These are phyloP conservation scores for Stomatorhinus ivindoensis DNA, from an alignment of 2,113 vertebrate genomes.

Conservation along the genomic window DNA sequence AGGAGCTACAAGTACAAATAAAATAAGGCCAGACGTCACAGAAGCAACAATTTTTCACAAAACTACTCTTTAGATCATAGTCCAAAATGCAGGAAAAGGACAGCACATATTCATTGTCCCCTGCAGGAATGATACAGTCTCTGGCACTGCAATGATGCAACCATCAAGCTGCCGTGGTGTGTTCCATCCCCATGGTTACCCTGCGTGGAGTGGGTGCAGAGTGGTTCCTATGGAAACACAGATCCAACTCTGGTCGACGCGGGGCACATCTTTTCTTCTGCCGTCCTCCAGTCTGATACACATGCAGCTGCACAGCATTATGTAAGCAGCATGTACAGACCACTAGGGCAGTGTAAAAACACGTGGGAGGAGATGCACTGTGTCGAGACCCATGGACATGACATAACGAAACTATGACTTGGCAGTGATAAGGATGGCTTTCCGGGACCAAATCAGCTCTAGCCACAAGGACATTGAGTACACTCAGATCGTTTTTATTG, in stretches of 20 bases:
- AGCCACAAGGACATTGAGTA: background rate
- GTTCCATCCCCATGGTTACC: constrained; percentile 49
- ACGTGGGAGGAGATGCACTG: background rate
- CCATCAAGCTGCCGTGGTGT: constrained; percentile 31
- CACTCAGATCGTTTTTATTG: background rate
- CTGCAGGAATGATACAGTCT: constrained; percentile 15
- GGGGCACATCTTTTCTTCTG: constrained; percentile 29
- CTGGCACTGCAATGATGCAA: constrained; percentile 39
- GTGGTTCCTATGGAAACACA: constrained; percentile 47
- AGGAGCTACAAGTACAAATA: background rate
- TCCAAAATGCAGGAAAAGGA: background rate
- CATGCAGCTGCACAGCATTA: background rate
- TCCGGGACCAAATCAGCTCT: background rate
- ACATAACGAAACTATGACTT: background rate
- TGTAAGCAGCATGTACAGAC: background rate
- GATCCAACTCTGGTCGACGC: constrained; percentile 30
- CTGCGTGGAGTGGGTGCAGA: constrained; percentile 53
- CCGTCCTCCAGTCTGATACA: constrained; percentile 24
- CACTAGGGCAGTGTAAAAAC: background rate
- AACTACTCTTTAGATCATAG: background rate
- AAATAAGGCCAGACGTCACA: background rate
- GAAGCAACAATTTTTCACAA: background rate
- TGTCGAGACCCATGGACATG: background rate
- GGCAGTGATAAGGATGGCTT: background rate
- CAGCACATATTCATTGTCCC: background rate